phyloP scores from a whole-genome alignment of 1,140 invertebrate species.

The Cylas formicarius region DNA sequence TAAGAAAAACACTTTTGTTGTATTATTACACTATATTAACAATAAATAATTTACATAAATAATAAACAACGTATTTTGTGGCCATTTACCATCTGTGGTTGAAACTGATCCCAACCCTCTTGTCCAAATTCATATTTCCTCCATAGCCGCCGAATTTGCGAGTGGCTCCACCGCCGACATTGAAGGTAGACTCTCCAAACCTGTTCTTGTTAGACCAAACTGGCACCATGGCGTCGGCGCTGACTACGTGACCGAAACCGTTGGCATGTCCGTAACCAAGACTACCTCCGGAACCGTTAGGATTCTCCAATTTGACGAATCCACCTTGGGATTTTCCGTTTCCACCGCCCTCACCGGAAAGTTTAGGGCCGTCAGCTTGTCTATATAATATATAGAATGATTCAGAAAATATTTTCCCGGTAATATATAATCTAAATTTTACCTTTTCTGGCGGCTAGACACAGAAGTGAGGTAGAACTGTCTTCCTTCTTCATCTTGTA shows the following conservation, averaged over 20 bases:
- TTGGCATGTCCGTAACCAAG: slow-evolving; percentile 15
- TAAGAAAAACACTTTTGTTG: too few relatives aligned
- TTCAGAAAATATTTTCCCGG: background rate
- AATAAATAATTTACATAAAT: too few relatives aligned
- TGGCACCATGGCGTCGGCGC: slow-evolving; percentile 12
- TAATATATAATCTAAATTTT: background rate
- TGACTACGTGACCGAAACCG: slow-evolving; percentile 10
- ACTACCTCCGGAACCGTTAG: slow-evolving; percentile 16
- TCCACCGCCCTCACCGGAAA: slow-evolving; percentile 8
- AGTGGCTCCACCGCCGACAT: slow-evolving; percentile 12
- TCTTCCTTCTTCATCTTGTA: slow-evolving; percentile 8
- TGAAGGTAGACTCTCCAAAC: slow-evolving; percentile 14
- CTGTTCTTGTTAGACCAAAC: slow-evolving; percentile 18
- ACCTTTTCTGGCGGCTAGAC: slow-evolving; percentile 9
- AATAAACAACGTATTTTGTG: too few relatives aligned
- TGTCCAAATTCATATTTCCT: slow-evolving; percentile 8
- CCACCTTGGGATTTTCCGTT: slow-evolving; percentile 10
- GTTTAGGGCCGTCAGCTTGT: too few relatives aligned
- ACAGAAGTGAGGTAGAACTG: slow-evolving; percentile 9
- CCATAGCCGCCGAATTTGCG: slow-evolving; percentile 9
- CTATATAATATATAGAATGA: too few relatives aligned
- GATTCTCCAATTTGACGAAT: slow-evolving; percentile 6
- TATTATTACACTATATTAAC: too few relatives aligned
- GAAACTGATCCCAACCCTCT: slow-evolving; percentile 13
- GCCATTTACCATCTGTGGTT: slow-evolving; percentile 14